A percentile compares a stretch with the other conserved stretches of the same genome.
phyloP scores from a whole-genome alignment of 2,797 vertebrate genomes.

The Chaetodon trifasciatus region DNA sequence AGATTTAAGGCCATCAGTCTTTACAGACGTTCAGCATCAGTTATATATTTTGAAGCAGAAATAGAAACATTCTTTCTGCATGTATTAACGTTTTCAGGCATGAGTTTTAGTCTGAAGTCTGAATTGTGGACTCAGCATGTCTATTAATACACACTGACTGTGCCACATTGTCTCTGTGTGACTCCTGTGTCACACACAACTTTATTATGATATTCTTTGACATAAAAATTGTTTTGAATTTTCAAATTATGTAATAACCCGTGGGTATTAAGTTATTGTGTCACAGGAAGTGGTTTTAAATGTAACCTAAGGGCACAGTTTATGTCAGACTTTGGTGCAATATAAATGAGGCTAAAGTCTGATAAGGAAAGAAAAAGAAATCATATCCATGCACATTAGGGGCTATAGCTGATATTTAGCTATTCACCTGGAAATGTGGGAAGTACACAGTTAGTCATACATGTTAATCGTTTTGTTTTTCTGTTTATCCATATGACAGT shows the following conservation, averaged over 20 bases:
- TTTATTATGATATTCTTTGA: constrained; percentile 10
- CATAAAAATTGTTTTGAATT: not conserved
- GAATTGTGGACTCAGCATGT: not conserved
- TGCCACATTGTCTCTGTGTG: not conserved
- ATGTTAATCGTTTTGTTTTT: not conserved
- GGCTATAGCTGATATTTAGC: not conserved
- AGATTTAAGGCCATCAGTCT: not conserved
- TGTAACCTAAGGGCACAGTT: not conserved
- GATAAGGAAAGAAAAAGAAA: not conserved
- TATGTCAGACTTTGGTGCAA: not conserved
- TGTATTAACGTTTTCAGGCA: constrained; percentile 39
- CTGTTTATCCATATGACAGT: constrained; percentile 37
- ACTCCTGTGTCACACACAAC: constrained; percentile 30
- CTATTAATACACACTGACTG: not conserved
- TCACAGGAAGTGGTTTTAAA: not conserved
- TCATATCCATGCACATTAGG: not conserved
- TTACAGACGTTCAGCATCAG: not conserved
- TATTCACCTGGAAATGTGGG: not conserved
- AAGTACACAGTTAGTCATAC: not conserved
- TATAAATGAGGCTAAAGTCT: not conserved
- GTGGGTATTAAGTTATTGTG: constrained; percentile 2
- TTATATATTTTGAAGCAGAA: not conserved
- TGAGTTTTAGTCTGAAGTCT: not conserved
- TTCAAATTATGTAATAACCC: not conserved
- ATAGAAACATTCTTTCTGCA: constrained; percentile 43